Conservation (phyloP, 2,797 vertebrate species). For the Bufotes viridis region DNA sequence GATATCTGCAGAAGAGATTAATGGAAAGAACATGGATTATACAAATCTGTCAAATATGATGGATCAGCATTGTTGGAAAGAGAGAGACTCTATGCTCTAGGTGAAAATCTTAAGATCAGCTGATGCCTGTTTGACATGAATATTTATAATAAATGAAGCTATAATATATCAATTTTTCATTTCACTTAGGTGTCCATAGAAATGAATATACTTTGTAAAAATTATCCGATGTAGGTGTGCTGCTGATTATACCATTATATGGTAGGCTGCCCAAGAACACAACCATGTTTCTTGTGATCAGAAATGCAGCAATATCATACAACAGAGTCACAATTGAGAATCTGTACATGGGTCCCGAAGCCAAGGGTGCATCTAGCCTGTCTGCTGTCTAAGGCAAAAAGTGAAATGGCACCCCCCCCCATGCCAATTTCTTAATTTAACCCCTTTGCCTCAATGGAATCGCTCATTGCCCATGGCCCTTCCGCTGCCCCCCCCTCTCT, state of each 20-base stretch:
- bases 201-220: background rate
- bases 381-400: too few species aligned
- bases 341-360: too few species aligned
- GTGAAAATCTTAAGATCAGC: conserved; percentile 1
- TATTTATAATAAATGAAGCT: conserved; percentile 1
- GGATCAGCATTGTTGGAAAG: conserved; percentile 42
- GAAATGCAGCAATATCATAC: too few species aligned
- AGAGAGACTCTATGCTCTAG: background rate
- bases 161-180: background rate
- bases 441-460: too few species aligned
- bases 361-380: too few species aligned
- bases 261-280: background rate
- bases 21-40: conserved; percentile 32
- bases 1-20: conserved; percentile 52
- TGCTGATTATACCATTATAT: background rate
- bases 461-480: too few species aligned
- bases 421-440: too few species aligned
- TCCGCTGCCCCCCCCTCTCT: too few species aligned
- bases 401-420: too few species aligned
- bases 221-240: background rate
- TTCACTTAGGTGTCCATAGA: background rate
- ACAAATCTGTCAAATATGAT: conserved; percentile 45
- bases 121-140: background rate
- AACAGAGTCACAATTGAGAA: too few species aligned
- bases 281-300: background rate